Evolutionary conservation across 2,888 invertebrate genomes (phyloP), one percentile per base, ranked within the genome.

Genomic region (Conistra vaccinii): DNA sequence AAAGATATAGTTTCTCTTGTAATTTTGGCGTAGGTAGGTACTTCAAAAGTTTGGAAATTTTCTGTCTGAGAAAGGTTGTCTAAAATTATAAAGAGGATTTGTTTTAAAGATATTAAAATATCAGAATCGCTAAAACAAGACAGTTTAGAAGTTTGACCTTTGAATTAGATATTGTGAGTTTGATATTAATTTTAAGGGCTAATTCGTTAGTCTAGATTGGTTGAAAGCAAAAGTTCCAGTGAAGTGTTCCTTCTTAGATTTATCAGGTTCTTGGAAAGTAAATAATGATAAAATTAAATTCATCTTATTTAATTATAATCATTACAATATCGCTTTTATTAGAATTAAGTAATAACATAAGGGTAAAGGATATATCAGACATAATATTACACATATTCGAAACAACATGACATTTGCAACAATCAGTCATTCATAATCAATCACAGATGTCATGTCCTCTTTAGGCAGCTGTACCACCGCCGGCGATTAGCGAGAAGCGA

Each of bases 81-180:
- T 66, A 51, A 73, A 57, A 77, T 76, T 70, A 55, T 76, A 45
- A 76, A 70, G 57, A n/a, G 26, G 57, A 57, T 63, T 71, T 57
- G 58, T 55, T 80, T 68, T 58, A 73, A 77, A 73, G 73, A 71
- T 70, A 73, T 80, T 35, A 60, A 73, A 73, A 83, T 72, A 69
- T 84, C 68, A 57, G 23, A 66, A 69, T 66, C 5, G 26, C 53
- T 61, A 26, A 58, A 62, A 60, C 62, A 62, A 69, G 53, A 74
- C 39, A 45, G 58, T 39, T 78, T 63, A 63, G 48, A 72, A 75
- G 55, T 62, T 70, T 61, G 39, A 58, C 12, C 66, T 76, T 51
- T 53, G n/a, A 20, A 29, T 58, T 48, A 76, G 29, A 66, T 14
- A 32, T 32, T 6, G 29, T 62, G 26, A 74, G 14, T 58, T 69